Conservation (phyloP, 2,113 vertebrate species). For the Sturnus vulgaris region DNA sequence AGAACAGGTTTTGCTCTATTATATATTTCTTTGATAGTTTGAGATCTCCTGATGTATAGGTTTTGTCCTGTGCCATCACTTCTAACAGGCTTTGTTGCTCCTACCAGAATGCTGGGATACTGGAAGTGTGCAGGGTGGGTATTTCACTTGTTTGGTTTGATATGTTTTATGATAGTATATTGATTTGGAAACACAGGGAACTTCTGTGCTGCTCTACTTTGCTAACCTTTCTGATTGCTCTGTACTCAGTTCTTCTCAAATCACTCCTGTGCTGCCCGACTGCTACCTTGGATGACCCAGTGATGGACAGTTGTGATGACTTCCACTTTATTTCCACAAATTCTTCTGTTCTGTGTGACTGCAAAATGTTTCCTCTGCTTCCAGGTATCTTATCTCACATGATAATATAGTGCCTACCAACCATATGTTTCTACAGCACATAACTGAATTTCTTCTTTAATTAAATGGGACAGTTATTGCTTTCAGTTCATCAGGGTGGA, state of each 20-base stretch:
- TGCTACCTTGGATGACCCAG: background rate
- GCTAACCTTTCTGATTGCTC: slow-evolving; percentile 18
- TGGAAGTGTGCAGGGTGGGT: background rate
- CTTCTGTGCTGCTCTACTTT: background rate
- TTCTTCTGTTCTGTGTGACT: background rate
- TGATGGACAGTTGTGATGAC: background rate
- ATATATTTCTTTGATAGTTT: background rate
- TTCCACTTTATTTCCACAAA: background rate
- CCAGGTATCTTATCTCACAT: background rate
- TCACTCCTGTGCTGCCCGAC: background rate
- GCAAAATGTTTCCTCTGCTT: background rate
- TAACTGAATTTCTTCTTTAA: background rate
- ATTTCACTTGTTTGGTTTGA: background rate
- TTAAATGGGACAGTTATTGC: background rate
- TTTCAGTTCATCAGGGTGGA: background rate
- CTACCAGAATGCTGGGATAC: background rate
- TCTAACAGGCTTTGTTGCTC: background rate
- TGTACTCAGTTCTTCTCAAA: slow-evolving; percentile 11
- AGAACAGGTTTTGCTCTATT: background rate
- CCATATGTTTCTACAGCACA: background rate
- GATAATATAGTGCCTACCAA: background rate
- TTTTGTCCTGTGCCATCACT: background rate
- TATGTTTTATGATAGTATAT: background rate
- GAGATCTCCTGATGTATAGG: background rate
- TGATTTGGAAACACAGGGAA: background rate